Percentiles rank a stretch among this genome's conserved stretches.
phyloP scores from a whole-genome alignment of 2,888 invertebrate genomes.

The Epistrophe eligans region DNA sequence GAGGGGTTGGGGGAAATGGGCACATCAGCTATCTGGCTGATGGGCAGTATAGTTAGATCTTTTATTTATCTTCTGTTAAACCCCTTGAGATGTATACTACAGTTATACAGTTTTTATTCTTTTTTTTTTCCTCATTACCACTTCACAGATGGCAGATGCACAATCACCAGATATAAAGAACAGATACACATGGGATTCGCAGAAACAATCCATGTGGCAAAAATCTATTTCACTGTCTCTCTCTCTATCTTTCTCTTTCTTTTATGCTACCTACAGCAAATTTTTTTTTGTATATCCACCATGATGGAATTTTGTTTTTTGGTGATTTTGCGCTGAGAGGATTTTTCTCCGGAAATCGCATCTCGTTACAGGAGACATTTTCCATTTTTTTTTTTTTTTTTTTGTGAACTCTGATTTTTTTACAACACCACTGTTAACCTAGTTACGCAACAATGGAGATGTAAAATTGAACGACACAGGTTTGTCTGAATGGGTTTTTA shows the following conservation, averaged over 20 bases:
- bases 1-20: background rate
- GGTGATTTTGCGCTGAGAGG: slow-evolving; percentile 71
- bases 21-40: background rate
- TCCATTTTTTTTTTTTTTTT: background rate
- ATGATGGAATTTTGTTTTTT: slow-evolving; percentile 48
- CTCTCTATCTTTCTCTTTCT: background rate
- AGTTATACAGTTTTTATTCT: background rate
- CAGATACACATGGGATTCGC: slow-evolving; percentile 48
- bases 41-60: slow-evolving; percentile 21
- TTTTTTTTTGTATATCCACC: slow-evolving; percentile 31
- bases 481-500: slow-evolving; percentile 43
- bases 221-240: background rate
- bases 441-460: slow-evolving; percentile 71
- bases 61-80: slow-evolving; percentile 39
- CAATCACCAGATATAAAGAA: slow-evolving; percentile 6
- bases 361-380: slow-evolving; percentile 29
- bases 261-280: background rate
- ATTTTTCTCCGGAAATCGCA: slow-evolving; percentile 33
- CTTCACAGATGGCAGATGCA: slow-evolving; percentile 21
- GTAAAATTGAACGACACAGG: slow-evolving; percentile 33
- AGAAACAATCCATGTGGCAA: slow-evolving; percentile 60
- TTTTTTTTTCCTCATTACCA: slow-evolving; percentile 36
- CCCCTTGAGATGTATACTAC: slow-evolving; percentile 35
- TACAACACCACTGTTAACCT: slow-evolving; percentile 68
- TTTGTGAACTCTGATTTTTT: slow-evolving; percentile 3